Evolutionary conservation across 2,888 invertebrate species (phyloP).

Genomic region (Adineta ricciae): DNA sequence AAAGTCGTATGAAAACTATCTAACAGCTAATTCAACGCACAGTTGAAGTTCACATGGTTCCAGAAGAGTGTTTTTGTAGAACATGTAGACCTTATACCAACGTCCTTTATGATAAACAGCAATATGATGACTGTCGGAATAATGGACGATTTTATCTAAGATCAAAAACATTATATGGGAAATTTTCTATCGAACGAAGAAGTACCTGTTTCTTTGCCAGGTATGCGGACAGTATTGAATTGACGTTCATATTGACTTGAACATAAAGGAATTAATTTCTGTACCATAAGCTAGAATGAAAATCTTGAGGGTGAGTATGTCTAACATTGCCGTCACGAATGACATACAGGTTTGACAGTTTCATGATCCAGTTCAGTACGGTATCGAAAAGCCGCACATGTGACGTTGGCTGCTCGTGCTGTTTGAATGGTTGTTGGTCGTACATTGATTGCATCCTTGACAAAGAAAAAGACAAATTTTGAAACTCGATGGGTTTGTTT

Average conservation of each 20-base stretch:
- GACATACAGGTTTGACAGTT: slow-evolving; percentile 72
- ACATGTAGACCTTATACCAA: slow-evolving; percentile 84
- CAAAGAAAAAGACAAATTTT: not conserved
- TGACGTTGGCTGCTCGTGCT: slow-evolving; percentile 79
- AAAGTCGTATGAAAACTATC: not conserved
- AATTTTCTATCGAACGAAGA: too few relatives aligned
- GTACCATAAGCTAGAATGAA: slow-evolving; percentile 56
- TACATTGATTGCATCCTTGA: slow-evolving; percentile 38
- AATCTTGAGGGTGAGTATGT: not conserved
- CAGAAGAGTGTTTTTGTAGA: slow-evolving; percentile 68
- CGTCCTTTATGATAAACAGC: slow-evolving; percentile 84
- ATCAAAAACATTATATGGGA: not conserved
- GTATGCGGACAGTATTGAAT: slow-evolving; percentile 88
- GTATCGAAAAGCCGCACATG: slow-evolving; percentile 73
- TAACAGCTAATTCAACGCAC: not conserved
- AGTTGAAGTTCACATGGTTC: slow-evolving; percentile 75
- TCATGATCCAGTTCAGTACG: slow-evolving; percentile 80
- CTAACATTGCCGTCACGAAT: not conserved
- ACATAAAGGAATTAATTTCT: slow-evolving; percentile 81
- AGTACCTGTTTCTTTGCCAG: slow-evolving; percentile 70
- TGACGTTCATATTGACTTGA: slow-evolving; percentile 94
- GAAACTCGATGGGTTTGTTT: not conserved
- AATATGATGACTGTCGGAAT: slow-evolving; percentile 77
- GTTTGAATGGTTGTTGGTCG: slow-evolving; percentile 49
- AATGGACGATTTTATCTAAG: slow-evolving; percentile 75